phyloP scores from a whole-genome alignment of 2,113 vertebrate species.

The Daubentonia madagascariensis region DNA sequence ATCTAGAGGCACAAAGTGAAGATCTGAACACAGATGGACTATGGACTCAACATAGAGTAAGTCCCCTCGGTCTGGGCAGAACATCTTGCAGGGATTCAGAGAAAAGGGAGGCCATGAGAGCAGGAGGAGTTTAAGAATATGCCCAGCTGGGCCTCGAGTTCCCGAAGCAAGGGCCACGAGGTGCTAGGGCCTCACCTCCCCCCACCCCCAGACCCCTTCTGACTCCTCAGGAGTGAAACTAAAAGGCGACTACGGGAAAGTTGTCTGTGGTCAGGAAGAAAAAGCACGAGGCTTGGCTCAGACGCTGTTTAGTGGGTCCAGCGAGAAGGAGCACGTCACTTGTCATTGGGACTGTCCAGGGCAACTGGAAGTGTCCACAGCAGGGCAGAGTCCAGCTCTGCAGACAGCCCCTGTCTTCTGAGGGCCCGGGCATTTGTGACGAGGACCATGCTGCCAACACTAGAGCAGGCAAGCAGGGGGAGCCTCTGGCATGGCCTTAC shows the following conservation, averaged over 20 bases:
- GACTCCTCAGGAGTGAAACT: not conserved
- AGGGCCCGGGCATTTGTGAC: no score
- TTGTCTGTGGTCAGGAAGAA: not conserved
- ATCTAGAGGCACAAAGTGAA: not conserved
- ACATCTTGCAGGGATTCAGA: not conserved
- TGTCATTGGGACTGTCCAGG: not conserved
- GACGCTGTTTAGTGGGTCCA: not conserved
- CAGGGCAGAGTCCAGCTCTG: not conserved
- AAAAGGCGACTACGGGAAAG: not conserved
- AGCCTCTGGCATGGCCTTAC: not conserved
- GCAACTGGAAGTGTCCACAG: not conserved
- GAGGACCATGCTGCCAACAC: accelerated
- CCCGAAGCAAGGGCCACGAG: not conserved
- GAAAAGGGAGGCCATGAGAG: not conserved
- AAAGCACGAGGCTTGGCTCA: not conserved
- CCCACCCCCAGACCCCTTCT: not conserved
- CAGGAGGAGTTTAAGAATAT: not conserved
- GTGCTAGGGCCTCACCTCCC: not conserved
- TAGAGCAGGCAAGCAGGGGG: not conserved
- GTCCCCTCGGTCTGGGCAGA: not conserved
- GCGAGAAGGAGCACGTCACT: accelerated
- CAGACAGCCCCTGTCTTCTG: not conserved
- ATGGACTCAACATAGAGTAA: not conserved
- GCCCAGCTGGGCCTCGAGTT: not conserved
- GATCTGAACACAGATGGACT: no score